Percentiles rank a stretch among this genome's conserved stretches.
These are phyloP conservation scores for Sinonovacula constricta DNA, from an alignment of 1,140 invertebrate species.

Conservation along the genomic window DNA sequence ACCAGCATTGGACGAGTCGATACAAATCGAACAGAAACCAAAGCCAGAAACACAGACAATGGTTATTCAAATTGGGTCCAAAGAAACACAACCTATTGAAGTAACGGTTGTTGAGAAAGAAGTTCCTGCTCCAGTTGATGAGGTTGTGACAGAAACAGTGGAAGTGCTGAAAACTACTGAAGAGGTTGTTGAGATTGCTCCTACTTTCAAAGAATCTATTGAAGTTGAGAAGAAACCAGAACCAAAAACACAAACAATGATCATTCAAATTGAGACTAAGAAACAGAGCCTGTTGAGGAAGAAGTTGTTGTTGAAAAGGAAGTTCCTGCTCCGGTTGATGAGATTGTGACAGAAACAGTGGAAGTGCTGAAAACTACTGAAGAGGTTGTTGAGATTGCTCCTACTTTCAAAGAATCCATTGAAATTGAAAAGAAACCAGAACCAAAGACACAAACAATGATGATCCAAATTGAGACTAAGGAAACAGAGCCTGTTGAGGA, in stretches of 20 bases:
- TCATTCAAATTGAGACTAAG: neutral
- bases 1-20: neutral
- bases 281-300: conserved; percentile 2
- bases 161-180: conserved; percentile 2
- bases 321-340: neutral
- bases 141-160: neutral
- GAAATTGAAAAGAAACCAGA: conserved; percentile 12
- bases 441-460: no score
- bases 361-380: conserved; percentile 11
- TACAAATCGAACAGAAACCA: neutral
- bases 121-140: neutral
- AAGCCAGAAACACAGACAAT: neutral
- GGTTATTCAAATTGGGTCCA: neutral
- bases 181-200: neutral
- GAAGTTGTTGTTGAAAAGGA: conserved; percentile 4
- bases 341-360: neutral
- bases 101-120: neutral
- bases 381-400: conserved; percentile 1
- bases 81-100: no score
- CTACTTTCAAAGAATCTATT: neutral
- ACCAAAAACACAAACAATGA: conserved; percentile 4
- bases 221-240: conserved; percentile 14
- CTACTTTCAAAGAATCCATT: conserved; percentile 11
- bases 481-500: no score
- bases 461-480: no score